Percentiles rank a stretch among this genome's conserved stretches.
Evolutionary conservation across 2,888 invertebrate species (phyloP).

Genomic region (Ecliptopera silaceata): DNA sequence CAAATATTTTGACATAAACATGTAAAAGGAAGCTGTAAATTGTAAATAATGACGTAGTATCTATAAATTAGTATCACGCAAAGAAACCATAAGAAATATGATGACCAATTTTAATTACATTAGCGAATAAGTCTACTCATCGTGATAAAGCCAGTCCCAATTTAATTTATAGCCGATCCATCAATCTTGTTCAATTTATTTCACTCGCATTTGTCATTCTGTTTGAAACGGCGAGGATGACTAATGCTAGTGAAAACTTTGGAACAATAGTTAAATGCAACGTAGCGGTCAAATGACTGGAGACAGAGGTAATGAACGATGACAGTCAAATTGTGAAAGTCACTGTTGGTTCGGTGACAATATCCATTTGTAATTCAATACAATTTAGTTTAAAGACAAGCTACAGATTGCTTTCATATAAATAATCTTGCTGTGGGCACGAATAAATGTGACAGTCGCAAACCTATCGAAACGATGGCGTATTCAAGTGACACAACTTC

Average conservation of each 20-base stretch:
- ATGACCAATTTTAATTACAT: constrained; percentile 9
- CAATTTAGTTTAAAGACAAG: no score
- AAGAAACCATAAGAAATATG: constrained; percentile 1
- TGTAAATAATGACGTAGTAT: not conserved
- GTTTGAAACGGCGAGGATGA: constrained; percentile 4
- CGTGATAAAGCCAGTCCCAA: not conserved
- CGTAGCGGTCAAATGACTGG: constrained; percentile 7
- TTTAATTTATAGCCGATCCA: not conserved
- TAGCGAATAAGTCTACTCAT: constrained; percentile 2
- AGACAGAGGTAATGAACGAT: constrained; percentile 14
- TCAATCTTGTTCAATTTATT: not conserved
- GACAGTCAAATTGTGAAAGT: constrained; percentile 20
- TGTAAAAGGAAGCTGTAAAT: not conserved
- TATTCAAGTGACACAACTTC: no score
- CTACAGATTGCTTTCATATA: no score
- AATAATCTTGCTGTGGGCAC: no score
- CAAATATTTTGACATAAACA: no score
- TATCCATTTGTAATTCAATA: no score
- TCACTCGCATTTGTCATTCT: not conserved
- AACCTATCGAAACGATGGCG: no score
- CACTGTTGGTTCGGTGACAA: not conserved
- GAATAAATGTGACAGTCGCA: no score
- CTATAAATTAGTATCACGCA: not conserved
- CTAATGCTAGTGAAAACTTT: constrained; percentile 9
- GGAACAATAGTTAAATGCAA: constrained; percentile 16